phyloP scores from a whole-genome alignment of 2,888 invertebrate genomes.

The Caenorhabditis sinica region DNA sequence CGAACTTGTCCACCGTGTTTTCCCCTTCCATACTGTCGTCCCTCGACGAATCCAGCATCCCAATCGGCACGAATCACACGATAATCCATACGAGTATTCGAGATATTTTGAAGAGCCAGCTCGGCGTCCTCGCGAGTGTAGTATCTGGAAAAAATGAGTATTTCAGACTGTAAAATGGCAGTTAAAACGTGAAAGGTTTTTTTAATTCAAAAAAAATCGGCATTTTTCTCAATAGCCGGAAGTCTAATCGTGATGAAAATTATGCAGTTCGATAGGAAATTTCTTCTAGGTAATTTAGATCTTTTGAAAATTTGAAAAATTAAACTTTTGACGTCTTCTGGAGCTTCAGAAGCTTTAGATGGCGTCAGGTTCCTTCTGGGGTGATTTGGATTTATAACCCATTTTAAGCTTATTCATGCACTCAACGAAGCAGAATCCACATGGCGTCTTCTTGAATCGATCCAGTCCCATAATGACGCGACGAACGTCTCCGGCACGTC shows the following conservation, averaged over 20 bases:
- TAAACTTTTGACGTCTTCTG: too few relatives aligned
- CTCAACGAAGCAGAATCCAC: conserved; percentile 99
- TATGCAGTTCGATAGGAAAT: too few relatives aligned
- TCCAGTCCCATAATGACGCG: conserved; percentile 97
- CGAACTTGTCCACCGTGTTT: conserved; percentile 98
- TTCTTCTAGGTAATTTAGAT: too few relatives aligned
- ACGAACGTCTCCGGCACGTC: conserved; percentile 95
- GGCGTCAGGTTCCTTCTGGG: too few relatives aligned
- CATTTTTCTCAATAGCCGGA: too few relatives aligned
- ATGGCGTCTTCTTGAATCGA: conserved; percentile 97
- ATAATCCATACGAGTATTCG: conserved; percentile 91
- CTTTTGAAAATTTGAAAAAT: too few relatives aligned
- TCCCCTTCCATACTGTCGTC: conserved; percentile 97
- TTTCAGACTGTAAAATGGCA: too few relatives aligned
- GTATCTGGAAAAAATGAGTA: conserved; percentile 84
- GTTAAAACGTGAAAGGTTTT: too few relatives aligned
- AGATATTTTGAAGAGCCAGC: conserved; percentile 89
- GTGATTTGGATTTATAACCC: too few relatives aligned
- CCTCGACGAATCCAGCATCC: conserved; percentile 99
- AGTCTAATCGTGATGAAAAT: too few relatives aligned
- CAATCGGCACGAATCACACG: conserved; percentile 97
- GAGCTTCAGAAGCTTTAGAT: too few relatives aligned
- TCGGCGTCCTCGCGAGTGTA: conserved; percentile 86
- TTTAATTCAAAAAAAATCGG: too few relatives aligned
- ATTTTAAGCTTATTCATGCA: conserved; percentile 84